Conservation (phyloP, 92 coral and sea anemone species). For the Bergia puertoricense region DNA sequence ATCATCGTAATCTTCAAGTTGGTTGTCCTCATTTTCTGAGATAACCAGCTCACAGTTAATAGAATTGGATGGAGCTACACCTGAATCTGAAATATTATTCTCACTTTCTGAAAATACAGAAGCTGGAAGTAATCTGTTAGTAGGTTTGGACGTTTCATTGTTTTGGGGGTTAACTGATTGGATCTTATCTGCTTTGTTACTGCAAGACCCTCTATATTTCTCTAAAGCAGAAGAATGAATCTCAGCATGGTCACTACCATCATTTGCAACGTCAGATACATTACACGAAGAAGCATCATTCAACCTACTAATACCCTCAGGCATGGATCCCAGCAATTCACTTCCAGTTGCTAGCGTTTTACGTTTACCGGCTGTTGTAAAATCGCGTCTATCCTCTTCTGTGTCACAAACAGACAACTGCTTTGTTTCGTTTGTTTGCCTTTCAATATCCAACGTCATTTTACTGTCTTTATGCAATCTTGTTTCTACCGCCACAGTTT, state of each 20-base stretch:
- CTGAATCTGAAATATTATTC: not conserved
- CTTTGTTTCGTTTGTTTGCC: not conserved
- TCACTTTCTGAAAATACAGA: not conserved
- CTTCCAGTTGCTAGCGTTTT: not conserved
- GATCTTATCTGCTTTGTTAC: not conserved
- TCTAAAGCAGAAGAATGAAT: not conserved
- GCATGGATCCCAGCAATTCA: not conserved
- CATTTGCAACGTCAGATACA: not conserved
- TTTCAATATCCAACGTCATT: not conserved
- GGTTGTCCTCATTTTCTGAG: not conserved
- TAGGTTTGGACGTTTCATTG: not conserved
- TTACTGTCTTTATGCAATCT: not conserved
- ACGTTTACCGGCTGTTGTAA: not conserved
- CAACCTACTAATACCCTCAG: not conserved
- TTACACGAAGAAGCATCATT: not conserved
- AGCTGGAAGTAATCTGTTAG: not conserved
- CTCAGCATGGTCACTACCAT: not conserved
- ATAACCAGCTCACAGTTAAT: not conserved
- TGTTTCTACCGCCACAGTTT: not conserved
- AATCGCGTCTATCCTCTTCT: not conserved
- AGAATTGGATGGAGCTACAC: not conserved
- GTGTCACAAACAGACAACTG: not conserved
- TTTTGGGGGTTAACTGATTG: not conserved
- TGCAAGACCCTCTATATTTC: not conserved
- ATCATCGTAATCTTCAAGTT: not conserved